Conservation (phyloP, 2,888 invertebrate species). For the Zaprionus obscuricornis region DNA sequence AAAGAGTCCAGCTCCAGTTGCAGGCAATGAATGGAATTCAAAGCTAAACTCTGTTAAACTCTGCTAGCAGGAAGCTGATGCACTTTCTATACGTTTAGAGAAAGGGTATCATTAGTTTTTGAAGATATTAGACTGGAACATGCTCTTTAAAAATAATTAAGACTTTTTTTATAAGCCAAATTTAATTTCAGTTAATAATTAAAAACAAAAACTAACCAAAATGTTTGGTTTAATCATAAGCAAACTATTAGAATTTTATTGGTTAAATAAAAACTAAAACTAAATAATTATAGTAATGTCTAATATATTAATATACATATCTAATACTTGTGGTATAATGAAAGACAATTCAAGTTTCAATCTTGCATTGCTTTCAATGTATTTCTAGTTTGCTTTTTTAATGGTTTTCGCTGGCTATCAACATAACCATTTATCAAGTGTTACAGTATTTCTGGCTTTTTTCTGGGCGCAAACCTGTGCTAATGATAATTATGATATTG, state of each 20-base stretch:
- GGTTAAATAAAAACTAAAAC: too few relatives aligned
- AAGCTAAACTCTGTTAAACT: constrained; percentile 73
- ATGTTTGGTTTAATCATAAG: too few relatives aligned
- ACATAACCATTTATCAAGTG: constrained; percentile 76
- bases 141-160: too few relatives aligned
- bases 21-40: constrained; percentile 72
- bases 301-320: too few relatives aligned
- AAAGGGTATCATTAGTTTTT: constrained; percentile 14
- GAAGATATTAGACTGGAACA: neutral
- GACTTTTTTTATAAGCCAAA: too few relatives aligned
- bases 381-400: constrained; percentile 19
- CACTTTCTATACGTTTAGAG: constrained; percentile 54
- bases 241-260: too few relatives aligned
- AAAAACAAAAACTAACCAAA: too few relatives aligned
- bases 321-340: too few relatives aligned
- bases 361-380: neutral
- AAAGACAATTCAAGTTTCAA: too few relatives aligned
- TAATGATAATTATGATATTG: constrained; percentile 77
- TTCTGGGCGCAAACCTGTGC: constrained; percentile 65
- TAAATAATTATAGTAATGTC: too few relatives aligned
- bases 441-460: constrained; percentile 61
- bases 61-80: constrained; percentile 65
- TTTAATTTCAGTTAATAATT: too few relatives aligned
- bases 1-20: constrained; percentile 60
- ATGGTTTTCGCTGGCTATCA: constrained; percentile 63